Conservation (phyloP, 2,797 vertebrate species). For the Propithecus deckenii region DNA sequence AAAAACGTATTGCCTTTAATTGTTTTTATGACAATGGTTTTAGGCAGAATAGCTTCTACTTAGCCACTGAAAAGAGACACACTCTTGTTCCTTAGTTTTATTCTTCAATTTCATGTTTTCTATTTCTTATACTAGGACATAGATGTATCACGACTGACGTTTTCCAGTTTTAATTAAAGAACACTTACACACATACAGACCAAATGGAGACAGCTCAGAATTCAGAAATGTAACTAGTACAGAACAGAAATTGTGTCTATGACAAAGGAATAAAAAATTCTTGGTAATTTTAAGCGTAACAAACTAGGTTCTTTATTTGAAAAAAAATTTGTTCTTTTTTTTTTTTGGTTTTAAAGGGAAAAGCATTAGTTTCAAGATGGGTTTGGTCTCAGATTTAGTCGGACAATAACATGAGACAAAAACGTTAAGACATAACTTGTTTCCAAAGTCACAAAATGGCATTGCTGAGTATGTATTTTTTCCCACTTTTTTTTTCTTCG, state of each 20-base stretch:
- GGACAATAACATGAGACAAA: slow-evolving; percentile 42
- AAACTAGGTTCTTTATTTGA: slow-evolving; percentile 77
- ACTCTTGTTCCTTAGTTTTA: slow-evolving; percentile 64
- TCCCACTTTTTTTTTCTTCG: neutral
- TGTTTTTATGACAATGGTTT: slow-evolving; percentile 58
- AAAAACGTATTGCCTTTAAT: slow-evolving; percentile 75
- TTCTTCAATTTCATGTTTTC: slow-evolving; percentile 69
- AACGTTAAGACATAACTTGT: slow-evolving; percentile 44
- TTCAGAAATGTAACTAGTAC: slow-evolving; percentile 81
- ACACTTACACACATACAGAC: slow-evolving; percentile 83
- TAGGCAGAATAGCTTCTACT: slow-evolving; percentile 79
- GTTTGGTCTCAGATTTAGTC: slow-evolving; percentile 81
- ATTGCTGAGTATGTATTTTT: slow-evolving; percentile 30
- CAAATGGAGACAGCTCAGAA: slow-evolving; percentile 81
- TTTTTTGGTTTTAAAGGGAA: slow-evolving; percentile 79
- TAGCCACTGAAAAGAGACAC: slow-evolving; percentile 61
- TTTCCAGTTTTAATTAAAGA: slow-evolving; percentile 82
- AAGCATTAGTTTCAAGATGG: slow-evolving; percentile 76
- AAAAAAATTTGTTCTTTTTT: neutral
- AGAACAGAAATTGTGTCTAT: slow-evolving; percentile 77
- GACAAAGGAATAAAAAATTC: slow-evolving; percentile 73
- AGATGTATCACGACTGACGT: slow-evolving; percentile 64
- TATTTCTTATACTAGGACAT: slow-evolving; percentile 70
- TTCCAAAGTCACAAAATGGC: slow-evolving; percentile 54
- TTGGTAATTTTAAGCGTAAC: slow-evolving; percentile 77